Conservation (phyloP, 2,797 vertebrate genomes). For the Myiotriccus ornatus region DNA sequence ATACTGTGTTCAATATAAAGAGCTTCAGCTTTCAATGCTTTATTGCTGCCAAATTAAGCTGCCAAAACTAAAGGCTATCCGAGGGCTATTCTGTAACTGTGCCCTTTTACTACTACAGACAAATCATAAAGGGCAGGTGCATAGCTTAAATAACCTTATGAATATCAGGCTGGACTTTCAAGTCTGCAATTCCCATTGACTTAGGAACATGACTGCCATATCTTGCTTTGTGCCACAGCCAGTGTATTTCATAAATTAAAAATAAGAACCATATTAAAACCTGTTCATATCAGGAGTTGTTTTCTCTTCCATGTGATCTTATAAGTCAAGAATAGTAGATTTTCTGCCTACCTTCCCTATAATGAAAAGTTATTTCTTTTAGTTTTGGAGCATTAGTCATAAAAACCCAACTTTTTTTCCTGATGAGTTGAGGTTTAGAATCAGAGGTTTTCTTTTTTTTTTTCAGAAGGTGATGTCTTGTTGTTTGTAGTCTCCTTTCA, state of each 20-base stretch:
- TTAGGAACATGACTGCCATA: neutral
- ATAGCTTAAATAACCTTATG: neutral
- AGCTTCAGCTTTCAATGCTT: neutral
- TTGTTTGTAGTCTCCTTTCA: neutral
- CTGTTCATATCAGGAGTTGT: neutral
- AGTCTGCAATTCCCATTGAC: neutral
- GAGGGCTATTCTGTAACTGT: neutral
- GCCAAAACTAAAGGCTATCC: conserved; percentile 14
- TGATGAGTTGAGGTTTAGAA: neutral
- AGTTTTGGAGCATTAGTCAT: neutral
- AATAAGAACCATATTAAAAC: neutral
- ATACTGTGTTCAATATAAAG: neutral
- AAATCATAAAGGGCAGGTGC: neutral
- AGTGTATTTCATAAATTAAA: neutral
- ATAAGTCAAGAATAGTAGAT: neutral
- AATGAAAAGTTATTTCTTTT: neutral
- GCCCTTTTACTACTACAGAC: neutral
- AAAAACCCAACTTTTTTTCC: neutral
- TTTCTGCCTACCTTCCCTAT: neutral
- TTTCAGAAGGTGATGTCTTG: neutral
- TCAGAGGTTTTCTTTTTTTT: no score
- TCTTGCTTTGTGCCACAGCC: neutral
- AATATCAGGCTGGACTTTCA: neutral
- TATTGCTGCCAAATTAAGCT: neutral
- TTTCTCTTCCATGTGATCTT: neutral